Evolutionary conservation across 2,113 vertebrate genomes (phyloP), one percentile per base, ranked within the genome.

Genomic region (Stomatorhinus ivindoensis): DNA sequence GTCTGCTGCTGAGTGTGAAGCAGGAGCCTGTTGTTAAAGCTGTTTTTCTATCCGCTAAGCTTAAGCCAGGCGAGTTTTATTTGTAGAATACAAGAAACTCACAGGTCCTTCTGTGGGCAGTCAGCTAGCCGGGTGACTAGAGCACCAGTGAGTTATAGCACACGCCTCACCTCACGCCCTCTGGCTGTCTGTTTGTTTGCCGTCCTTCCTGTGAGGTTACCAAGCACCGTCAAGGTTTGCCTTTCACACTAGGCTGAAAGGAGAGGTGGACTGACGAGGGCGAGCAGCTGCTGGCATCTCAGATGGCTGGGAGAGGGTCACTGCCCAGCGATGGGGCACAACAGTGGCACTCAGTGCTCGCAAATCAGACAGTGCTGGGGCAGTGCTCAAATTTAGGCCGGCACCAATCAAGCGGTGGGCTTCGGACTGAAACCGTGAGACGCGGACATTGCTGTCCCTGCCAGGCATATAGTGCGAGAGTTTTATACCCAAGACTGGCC

Each of bases 281-380:
- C 58, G 44, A 24, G 44, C 51, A 44, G 73, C 31, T 83, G 89
- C 55, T 84, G 46, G 76, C 48, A 90, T 92, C 90, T 90, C 91
- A 83, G 86, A 83, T 88, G 87, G n/a, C 53, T 87, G 91, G 89
- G 88, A 91, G 87, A 91, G 90, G 87, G 87, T 91, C 46, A 85
- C 19, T 65, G 89, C 90, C 89, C 91, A 83, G 90, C 39, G 92
- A 92, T 90, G 85, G 87, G 83, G 76, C 2, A 93, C 91, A 94
- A 92, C 94, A 94, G 94, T 91, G 91, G 90, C 84, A 91, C 89
- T 91, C 91, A 93, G 93, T 90, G 89, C 91, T 92, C 92, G 21
- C 76, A 27, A 47, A 21, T 42, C 80, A 24, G 39, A 21, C 39
- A 21, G 51, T 21, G 50, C 61, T 11, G 24, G 11, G 4, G 35